A percentile compares a stretch with the other conserved stretches of the same genome.
Conservation (phyloP, 1,140 invertebrate genomes). For the Wiebesia pumilae region DNA sequence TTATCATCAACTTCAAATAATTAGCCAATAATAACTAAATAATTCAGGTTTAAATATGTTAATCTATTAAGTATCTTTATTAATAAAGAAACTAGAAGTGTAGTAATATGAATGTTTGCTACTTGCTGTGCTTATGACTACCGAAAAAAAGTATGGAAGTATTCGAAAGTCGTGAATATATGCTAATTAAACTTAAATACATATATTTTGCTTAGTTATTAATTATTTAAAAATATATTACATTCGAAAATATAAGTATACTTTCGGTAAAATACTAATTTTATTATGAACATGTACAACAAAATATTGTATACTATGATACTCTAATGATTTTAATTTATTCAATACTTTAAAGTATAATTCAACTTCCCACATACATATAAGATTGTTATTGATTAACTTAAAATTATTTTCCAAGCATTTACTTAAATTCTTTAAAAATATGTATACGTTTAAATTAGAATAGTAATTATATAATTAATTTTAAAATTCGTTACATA, state of each 20-base stretch:
- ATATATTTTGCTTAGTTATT: neutral
- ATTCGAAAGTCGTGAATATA: neutral
- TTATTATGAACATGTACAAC: neutral
- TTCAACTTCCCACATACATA: no score
- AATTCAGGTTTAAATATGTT: neutral
- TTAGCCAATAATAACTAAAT: neutral
- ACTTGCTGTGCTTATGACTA: neutral
- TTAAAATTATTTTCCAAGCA: no score
- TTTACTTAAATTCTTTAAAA: no score
- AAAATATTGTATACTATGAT: neutral
- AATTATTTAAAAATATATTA: neutral
- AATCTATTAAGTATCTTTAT: neutral
- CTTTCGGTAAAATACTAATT: no score
- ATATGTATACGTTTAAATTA: no score
- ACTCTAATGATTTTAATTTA: no score
- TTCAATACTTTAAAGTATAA: no score
- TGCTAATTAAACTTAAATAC: neutral
- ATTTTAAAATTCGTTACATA: no score
- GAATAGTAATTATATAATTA: no score
- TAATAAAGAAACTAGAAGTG: neutral
- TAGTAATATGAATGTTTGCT: neutral
- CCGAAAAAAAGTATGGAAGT: neutral
- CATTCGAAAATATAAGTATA: no score
- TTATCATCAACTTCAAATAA: neutral
- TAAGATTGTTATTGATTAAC: no score